Evolutionary conservation across 2,888 invertebrate species (phyloP).

Genomic region (Drosophila algonquin): DNA sequence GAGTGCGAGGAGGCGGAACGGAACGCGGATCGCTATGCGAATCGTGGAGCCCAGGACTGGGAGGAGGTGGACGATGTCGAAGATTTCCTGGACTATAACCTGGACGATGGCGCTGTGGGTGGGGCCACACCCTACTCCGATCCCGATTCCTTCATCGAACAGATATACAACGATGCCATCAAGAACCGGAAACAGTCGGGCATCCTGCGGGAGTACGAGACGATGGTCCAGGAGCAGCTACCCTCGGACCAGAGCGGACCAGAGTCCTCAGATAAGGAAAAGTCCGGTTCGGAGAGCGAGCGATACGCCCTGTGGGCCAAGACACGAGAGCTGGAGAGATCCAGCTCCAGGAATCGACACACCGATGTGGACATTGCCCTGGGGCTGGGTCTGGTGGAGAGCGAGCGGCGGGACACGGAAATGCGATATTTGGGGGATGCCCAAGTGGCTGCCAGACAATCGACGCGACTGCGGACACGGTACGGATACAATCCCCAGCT

Average conservation of each 20-base stretch:
- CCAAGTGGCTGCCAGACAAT: slow-evolving; percentile 71
- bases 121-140: slow-evolving; percentile 73
- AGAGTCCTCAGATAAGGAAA: slow-evolving; percentile 63
- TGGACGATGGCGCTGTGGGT: slow-evolving; percentile 79
- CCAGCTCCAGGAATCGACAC: slow-evolving; percentile 45
- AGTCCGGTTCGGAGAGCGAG: slow-evolving; percentile 67
- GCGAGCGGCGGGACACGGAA: slow-evolving; percentile 76
- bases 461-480: slow-evolving; percentile 80
- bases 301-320: slow-evolving; percentile 76
- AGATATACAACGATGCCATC: slow-evolving; percentile 83
- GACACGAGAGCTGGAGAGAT: slow-evolving; percentile 58
- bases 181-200: slow-evolving; percentile 82
- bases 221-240: slow-evolving; percentile 75
- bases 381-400: slow-evolving; percentile 64
- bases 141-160: slow-evolving; percentile 81
- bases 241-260: slow-evolving; percentile 50
- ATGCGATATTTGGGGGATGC: slow-evolving; percentile 82
- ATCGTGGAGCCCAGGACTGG: slow-evolving; percentile 81
- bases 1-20: slow-evolving; percentile 83
- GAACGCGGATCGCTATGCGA: slow-evolving; percentile 81
- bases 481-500: slow-evolving; percentile 81
- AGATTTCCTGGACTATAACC: slow-evolving; percentile 47
- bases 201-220: slow-evolving; percentile 81
- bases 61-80: slow-evolving; percentile 65
- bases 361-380: slow-evolving; percentile 58